These are phyloP conservation scores for Natrix natrix DNA, from an alignment of 2,797 vertebrate species.

Conservation along the genomic window DNA sequence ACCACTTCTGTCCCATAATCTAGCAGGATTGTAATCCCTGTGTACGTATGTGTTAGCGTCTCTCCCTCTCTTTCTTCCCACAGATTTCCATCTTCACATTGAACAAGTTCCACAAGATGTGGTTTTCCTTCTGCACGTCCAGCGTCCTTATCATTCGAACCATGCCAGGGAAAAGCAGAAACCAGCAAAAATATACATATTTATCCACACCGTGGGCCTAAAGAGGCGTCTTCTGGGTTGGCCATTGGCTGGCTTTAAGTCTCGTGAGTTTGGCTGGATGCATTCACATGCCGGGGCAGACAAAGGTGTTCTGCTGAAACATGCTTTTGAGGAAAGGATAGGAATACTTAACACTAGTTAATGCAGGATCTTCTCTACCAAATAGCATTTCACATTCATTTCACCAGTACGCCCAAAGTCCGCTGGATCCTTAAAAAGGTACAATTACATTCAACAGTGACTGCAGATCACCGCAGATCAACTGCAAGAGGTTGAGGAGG, in stretches of 20 bases:
- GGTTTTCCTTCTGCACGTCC: constrained; percentile 34
- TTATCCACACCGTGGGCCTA: background rate
- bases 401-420: constrained; percentile 54
- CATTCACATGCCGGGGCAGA: background rate
- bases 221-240: background rate
- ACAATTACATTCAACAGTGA: constrained; percentile 69
- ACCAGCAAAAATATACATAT: constrained; percentile 2
- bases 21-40: background rate
- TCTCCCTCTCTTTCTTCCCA: background rate
- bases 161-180: background rate
- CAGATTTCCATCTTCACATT: background rate
- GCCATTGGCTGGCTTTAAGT: background rate
- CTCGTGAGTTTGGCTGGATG: background rate
- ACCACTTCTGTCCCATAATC: background rate
- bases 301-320: background rate
- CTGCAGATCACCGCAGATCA: constrained; percentile 49
- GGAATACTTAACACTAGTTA: constrained; percentile 1
- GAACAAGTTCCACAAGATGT: background rate
- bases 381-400: constrained; percentile 70
- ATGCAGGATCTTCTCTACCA: constrained; percentile 38
- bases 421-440: constrained; percentile 53
- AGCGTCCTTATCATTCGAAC: background rate
- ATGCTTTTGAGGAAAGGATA: background rate
- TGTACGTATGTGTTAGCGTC: background rate
- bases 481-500: background rate